A percentile compares a stretch with the other conserved stretches of the same genome.
These are phyloP conservation scores for Eulemur albifrons DNA, from an alignment of 2,797 vertebrate genomes.

Conservation along the genomic window DNA sequence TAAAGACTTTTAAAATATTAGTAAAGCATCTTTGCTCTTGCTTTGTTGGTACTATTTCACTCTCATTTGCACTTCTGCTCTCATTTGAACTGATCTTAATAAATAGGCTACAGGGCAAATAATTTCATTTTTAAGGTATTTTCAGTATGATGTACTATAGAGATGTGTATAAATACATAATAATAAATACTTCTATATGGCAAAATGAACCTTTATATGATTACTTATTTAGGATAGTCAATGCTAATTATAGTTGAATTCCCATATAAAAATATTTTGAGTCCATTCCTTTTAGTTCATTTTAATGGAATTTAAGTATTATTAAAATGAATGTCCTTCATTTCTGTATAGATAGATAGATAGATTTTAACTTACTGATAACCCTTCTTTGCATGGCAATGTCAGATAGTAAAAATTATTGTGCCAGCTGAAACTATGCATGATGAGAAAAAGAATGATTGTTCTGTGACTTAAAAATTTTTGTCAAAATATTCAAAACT, in stretches of 20 bases:
- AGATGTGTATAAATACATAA: background rate
- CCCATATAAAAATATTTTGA: background rate
- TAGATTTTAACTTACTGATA: background rate
- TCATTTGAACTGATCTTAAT: background rate
- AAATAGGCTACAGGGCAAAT: background rate
- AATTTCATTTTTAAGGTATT: conserved; percentile 28
- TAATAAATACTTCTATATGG: background rate
- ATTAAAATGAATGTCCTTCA: conserved; percentile 4
- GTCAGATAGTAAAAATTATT: background rate
- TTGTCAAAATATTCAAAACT: background rate
- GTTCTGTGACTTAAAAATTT: conserved; percentile 13
- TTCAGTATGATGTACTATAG: background rate
- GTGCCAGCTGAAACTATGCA: background rate
- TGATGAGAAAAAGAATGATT: background rate
- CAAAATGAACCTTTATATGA: background rate
- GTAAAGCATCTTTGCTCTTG: background rate
- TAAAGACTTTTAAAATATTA: background rate
- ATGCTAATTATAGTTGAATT: background rate
- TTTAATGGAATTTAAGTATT: conserved; percentile 7
- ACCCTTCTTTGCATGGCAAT: background rate
- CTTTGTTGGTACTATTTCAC: conserved; percentile 22
- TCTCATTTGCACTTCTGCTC: background rate
- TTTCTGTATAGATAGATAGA: background rate
- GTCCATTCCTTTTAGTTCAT: background rate
- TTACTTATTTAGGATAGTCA: background rate